Conservation (phyloP, 2,888 invertebrate species). For the Plagiodera versicolora region DNA sequence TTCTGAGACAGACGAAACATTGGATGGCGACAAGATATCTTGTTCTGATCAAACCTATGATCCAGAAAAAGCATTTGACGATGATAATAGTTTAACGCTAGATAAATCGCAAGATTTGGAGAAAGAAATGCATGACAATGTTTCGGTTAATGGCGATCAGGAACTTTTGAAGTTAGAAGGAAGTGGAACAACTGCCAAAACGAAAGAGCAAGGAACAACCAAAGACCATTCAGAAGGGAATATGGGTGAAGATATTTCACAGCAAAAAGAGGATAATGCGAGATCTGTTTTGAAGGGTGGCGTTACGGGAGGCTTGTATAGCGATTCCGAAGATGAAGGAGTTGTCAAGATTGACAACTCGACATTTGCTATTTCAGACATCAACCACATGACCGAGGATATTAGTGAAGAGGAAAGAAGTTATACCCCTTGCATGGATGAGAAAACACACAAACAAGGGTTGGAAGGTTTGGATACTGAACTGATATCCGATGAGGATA, state of each 20-base stretch:
- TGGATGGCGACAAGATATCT: slow-evolving; percentile 7
- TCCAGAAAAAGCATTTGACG: slow-evolving; percentile 11
- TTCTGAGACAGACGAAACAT: slow-evolving; percentile 10
- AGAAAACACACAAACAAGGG: slow-evolving; percentile 56
- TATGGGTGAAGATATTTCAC: slow-evolving; percentile 1
- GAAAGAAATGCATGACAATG: slow-evolving; percentile 2
- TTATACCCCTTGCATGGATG: slow-evolving; percentile 74
- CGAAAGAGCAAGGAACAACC: too few relatives aligned
- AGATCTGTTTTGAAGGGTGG: slow-evolving; percentile 25
- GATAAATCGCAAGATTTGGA: slow-evolving; percentile 15
- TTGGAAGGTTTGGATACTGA: slow-evolving; percentile 68
- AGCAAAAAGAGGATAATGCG: neutral
- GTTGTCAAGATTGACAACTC: slow-evolving; percentile 42
- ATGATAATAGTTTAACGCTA: slow-evolving; percentile 6
- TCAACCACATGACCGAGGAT: slow-evolving; percentile 63
- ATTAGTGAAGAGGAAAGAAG: slow-evolving; percentile 70
- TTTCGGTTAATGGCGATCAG: neutral
- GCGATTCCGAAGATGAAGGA: slow-evolving; percentile 53
- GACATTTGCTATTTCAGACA: slow-evolving; percentile 48
- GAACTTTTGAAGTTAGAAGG: neutral
- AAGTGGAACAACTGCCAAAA: too few relatives aligned
- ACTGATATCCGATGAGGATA: slow-evolving; percentile 74
- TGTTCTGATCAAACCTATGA: slow-evolving; percentile 21
- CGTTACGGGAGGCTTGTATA: slow-evolving; percentile 43
- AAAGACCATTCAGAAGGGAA: neutral